These are phyloP conservation scores for Glaucomys volans DNA, from an alignment of 2,113 vertebrate genomes.

Conservation along the genomic window DNA sequence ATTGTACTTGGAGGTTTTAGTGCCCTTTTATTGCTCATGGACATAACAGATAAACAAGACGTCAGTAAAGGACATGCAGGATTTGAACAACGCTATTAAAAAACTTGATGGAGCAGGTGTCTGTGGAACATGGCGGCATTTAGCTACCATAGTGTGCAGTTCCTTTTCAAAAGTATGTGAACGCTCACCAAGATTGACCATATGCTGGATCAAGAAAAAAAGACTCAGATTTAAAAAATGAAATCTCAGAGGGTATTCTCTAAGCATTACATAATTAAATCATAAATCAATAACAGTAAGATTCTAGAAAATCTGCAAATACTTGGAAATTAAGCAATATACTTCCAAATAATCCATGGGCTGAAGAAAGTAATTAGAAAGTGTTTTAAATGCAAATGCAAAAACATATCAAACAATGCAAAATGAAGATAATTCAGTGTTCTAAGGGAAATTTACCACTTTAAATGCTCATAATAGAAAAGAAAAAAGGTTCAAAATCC, in stretches of 20 bases:
- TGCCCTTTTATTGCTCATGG: not conserved
- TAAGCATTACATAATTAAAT: conserved; percentile 25
- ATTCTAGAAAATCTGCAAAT: conserved; percentile 23
- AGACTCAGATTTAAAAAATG: conserved; percentile 13
- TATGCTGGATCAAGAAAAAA: not conserved
- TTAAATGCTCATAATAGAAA: not conserved
- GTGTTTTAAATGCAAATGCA: conserved; percentile 43
- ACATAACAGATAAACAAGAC: not conserved
- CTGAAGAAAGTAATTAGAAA: conserved; percentile 56
- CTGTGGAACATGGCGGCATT: not conserved
- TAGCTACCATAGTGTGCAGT: no score
- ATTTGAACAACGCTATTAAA: not conserved
- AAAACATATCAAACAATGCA: conserved; percentile 7
- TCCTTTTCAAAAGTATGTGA: not conserved
- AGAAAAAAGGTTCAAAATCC: conserved; percentile 10
- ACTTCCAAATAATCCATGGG: conserved; percentile 1
- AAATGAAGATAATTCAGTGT: conserved; percentile 44
- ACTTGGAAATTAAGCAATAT: conserved; percentile 36
- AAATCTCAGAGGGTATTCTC: not conserved
- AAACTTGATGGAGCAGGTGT: not conserved
- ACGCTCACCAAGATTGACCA: not conserved
- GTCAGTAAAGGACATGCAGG: not conserved
- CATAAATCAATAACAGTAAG: not conserved
- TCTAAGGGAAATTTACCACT: conserved; percentile 33
- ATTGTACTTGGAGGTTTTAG: not conserved